Conservation (phyloP, 2,113 vertebrate species). For the Muntiacus reevesi region DNA sequence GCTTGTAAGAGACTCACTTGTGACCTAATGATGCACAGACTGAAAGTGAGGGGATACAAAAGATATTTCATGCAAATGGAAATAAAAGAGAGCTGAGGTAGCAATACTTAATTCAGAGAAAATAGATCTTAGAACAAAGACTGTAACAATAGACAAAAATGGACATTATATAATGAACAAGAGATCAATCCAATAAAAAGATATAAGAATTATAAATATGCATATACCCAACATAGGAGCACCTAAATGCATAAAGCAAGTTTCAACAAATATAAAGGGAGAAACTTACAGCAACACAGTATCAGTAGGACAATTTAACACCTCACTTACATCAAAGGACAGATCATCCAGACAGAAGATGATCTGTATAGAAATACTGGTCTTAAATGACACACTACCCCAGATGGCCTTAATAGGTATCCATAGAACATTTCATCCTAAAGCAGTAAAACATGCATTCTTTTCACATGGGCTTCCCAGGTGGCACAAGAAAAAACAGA, state of each 20-base stretch:
- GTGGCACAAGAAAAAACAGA: neutral
- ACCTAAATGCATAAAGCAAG: neutral
- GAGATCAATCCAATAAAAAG: neutral
- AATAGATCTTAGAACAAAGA: neutral
- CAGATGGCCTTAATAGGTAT: neutral
- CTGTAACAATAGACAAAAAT: neutral
- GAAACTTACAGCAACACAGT: neutral
- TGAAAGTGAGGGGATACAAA: neutral
- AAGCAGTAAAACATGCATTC: neutral
- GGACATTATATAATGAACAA: neutral
- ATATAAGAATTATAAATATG: neutral
- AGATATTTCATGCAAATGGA: neutral
- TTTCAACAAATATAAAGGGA: neutral
- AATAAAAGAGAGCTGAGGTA: neutral
- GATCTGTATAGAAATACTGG: neutral
- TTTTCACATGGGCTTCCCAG: neutral
- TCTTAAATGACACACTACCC: neutral
- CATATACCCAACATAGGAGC: neutral
- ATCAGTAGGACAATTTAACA: neutral
- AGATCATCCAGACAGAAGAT: neutral
- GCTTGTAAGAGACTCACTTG: neutral
- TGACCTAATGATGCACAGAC: neutral
- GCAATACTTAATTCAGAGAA: neutral
- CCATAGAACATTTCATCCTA: neutral
- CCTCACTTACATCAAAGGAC: neutral